Evolutionary conservation across 1,140 invertebrate species (phyloP), one percentile per base, ranked within the genome.

Genomic region (Ooceraea biroi): DNA sequence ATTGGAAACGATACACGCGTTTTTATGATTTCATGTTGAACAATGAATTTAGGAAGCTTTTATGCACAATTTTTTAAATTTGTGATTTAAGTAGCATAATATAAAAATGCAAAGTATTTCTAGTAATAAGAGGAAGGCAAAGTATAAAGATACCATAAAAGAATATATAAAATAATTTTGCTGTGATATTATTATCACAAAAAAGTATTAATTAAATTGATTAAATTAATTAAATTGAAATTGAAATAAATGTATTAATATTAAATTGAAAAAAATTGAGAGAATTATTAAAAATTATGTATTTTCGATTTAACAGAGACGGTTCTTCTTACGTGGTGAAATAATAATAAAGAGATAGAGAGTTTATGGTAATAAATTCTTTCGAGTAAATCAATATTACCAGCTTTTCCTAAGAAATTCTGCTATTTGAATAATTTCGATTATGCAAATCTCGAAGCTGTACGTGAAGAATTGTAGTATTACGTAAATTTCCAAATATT

Each of bases 81-180:
- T 25, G 46, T 11, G 17, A 48, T 68, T 48, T 25, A 22, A 41
- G 3, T 50, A 25, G 36, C 36, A 48, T 73, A 57, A 44, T 22
- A 57, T 57, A 57, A 72, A 41, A 57, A 55, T 72, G 52, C 36
- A 4, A 46, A 74, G 63, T 30, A 48, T 48, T 44, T 46, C 19
- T 10, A 11, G 30, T 36, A 36, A 65, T 22, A 76, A 5, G 5
- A 11, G 27, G 17, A 14, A 5, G 58, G 8, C 27, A 10, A 36
- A 72, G 36, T 72, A 57, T 22, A 22, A 7, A 41, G 5, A 10
- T n/a, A 27, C 3, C 12, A 25, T 22, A 27, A 12, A n/a, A 61
- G 10, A 58, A 41, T 22, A 25, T n/a, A 27, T 44, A 73, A 58
- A 58, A 58, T 58, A 58, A 25, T 58, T 27, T 58, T 11, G 19